phyloP scores from a whole-genome alignment of 1,140 invertebrate genomes.

The Ceratosolen solmsi region DNA sequence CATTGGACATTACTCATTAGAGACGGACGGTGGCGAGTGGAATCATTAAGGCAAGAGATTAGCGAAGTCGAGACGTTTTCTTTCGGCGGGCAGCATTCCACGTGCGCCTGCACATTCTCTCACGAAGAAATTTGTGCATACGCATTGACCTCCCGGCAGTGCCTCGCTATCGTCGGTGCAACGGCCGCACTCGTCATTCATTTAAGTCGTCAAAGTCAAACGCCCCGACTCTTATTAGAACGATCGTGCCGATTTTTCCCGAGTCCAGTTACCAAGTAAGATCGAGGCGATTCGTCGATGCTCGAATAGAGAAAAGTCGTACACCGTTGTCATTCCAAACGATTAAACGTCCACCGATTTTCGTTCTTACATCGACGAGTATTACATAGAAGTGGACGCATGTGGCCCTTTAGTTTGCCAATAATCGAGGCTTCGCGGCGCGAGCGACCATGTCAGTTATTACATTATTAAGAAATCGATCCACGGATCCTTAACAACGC shows the following conservation, averaged over 20 bases:
- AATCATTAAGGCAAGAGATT: slow-evolving; percentile 33
- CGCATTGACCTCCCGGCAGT: slow-evolving; percentile 4
- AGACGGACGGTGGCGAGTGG: background rate
- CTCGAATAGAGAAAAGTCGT: too few relatives aligned
- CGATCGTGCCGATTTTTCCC: background rate
- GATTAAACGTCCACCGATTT: too few relatives aligned
- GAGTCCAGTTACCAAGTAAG: background rate
- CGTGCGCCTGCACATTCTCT: slow-evolving; percentile 1
- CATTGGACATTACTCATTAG: background rate
- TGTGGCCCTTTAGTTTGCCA: too few relatives aligned
- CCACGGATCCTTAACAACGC: too few relatives aligned
- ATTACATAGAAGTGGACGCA: too few relatives aligned
- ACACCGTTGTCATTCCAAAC: too few relatives aligned
- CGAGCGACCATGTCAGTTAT: too few relatives aligned
- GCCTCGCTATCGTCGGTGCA: background rate
- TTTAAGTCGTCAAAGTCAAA: slow-evolving; percentile 14
- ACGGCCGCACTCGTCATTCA: background rate
- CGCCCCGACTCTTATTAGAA: slow-evolving; percentile 20
- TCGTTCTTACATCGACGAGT: too few relatives aligned
- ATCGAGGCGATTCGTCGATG: too few relatives aligned
- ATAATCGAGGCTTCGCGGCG: too few relatives aligned
- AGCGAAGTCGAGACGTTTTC: background rate
- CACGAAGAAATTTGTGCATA: slow-evolving; percentile 28
- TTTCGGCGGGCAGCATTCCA: background rate
- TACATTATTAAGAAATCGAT: too few relatives aligned